Evolutionary conservation across 1,140 invertebrate genomes (phyloP).

Genomic region (Calephelis virginiensis): DNA sequence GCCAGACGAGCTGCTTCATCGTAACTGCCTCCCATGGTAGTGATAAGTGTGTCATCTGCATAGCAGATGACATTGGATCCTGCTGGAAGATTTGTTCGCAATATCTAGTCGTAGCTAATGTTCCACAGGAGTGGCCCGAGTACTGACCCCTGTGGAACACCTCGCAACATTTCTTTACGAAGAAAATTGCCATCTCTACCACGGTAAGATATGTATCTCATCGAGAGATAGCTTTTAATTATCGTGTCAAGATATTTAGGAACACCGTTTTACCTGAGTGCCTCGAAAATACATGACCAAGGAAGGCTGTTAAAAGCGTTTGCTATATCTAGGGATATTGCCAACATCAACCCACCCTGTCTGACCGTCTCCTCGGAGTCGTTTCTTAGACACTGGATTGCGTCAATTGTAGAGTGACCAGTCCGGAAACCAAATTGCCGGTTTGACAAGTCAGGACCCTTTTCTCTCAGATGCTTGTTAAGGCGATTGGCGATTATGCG

Average conservation of each 20-base stretch:
- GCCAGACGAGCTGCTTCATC: not conserved
- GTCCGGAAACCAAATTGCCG: not conserved
- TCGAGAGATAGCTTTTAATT: not conserved
- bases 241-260: not conserved
- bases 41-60: not conserved
- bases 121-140: no score
- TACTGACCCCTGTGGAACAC: no score
- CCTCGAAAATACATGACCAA: not conserved
- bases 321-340: not conserved
- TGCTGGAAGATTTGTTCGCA: no score
- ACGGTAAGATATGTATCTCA: not conserved
- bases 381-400: not conserved
- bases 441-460: not conserved
- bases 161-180: no score
- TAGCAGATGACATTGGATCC: not conserved
- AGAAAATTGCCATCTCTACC: no score
- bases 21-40: not conserved
- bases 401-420: not conserved
- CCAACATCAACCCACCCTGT: not conserved
- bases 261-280: not conserved
- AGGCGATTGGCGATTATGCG: no score
- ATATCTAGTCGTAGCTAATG: no score
- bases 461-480: not conserved
- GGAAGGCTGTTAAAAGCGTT: not conserved
- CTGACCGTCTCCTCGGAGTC: not conserved